Base-by-base conservation (phyloP, 2,888 invertebrate species). In the Tridacna crocea region DNA sequence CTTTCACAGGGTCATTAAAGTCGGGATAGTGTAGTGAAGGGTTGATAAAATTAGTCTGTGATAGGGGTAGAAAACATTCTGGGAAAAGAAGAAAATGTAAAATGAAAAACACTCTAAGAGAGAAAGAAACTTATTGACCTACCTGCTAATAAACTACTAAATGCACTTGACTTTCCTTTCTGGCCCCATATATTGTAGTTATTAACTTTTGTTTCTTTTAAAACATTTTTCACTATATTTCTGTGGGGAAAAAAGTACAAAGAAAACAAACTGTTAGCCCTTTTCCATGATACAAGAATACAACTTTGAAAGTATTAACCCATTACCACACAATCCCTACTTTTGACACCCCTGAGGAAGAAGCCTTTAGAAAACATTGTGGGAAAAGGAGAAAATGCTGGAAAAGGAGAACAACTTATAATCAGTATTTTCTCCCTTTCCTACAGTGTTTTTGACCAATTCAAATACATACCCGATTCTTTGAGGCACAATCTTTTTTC, bases 131-230 rank as follows among this genome's bases (percentile, higher is more conserved):
- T 8, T 36, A 46, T 46, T 15, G 36, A 77, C 68, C 46, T 80
- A 87, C 94, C 90, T 87, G 96, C 95, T 73, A 97, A 96, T 17
- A 94, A 94, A 60, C 97, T 95, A 0, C 96, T 96, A 84, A 97
- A 96, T 0, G 97, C 96, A 0, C 97, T 96, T 11, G 97, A 97
- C 22, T 97, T 95, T 17, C 97, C 97, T 88, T 95, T 96, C 83
- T 96, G 97, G 0, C 96, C 96, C 88, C 96, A 93, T 11, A 96
- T 95, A 88, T 97, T 94, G 92, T 97, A 98, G 92, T 97, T 97
- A 85, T 96, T 95, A 11, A 97, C 90, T 46, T 88, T 87, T n/a
- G 90, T 80, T 58, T 95, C 94, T 24, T 90, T 70, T 70, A 70
- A 47, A 22, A 70, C 47, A 47, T 22, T 51, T 24, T 51, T 47